phyloP scores from a whole-genome alignment of 23 tunicate genomes.

The Oikopleura albicans region DNA sequence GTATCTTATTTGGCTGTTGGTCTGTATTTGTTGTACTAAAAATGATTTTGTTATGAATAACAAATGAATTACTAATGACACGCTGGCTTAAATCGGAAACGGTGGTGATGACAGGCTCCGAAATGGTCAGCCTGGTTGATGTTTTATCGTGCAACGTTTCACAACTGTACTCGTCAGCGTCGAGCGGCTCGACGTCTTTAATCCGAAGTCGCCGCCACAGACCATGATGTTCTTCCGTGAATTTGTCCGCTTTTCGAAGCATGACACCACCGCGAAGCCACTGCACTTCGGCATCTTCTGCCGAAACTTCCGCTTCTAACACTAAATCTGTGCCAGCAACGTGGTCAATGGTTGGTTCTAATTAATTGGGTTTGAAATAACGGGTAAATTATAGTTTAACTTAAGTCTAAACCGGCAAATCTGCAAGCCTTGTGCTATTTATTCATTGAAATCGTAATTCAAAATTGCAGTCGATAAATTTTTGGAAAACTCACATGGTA shows the following conservation, averaged over 20 bases:
- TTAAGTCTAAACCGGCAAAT: no score
- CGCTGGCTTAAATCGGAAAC: no score
- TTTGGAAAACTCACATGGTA: no score
- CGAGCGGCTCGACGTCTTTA: neutral
- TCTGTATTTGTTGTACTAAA: no score
- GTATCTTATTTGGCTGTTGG: no score
- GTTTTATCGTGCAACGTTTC: slow-evolving; percentile 4
- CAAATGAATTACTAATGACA: no score
- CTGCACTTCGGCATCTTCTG: neutral
- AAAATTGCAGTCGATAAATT: no score
- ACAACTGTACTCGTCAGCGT: neutral
- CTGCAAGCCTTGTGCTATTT: no score
- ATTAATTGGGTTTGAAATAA: no score
- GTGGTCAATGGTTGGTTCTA: neutral
- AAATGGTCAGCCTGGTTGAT: neutral
- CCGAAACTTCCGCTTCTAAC: neutral
- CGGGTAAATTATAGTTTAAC: no score
- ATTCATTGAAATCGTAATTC: no score
- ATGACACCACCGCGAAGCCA: neutral
- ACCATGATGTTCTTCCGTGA: neutral
- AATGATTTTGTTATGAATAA: no score
- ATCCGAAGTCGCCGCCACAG: neutral
- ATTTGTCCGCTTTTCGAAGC: neutral
- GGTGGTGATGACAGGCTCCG: neutral
- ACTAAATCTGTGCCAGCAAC: neutral